phyloP scores from a whole-genome alignment of 2,113 vertebrate species.

The Ornithorhynchus anatinus region DNA sequence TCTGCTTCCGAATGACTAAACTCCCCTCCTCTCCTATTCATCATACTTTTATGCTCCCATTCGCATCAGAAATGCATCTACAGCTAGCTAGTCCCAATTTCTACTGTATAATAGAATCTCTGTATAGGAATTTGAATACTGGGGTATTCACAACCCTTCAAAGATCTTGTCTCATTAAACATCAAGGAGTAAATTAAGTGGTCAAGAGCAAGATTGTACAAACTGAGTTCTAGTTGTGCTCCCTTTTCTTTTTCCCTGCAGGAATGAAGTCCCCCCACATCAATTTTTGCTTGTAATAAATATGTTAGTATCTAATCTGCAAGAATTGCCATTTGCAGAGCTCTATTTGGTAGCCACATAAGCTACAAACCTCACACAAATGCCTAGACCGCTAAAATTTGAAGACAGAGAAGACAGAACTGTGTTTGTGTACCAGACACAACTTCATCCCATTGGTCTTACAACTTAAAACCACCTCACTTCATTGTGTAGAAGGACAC shows the following conservation, averaged over 20 bases:
- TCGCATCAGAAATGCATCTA: background rate
- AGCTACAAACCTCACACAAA: background rate
- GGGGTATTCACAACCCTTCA: background rate
- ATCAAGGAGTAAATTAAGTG: constrained; percentile 4
- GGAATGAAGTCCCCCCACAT: constrained; percentile 24
- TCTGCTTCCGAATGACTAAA: background rate
- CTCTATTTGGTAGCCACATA: background rate
- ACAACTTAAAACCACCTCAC: background rate
- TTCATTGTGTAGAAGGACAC: background rate
- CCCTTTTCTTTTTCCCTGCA: constrained; percentile 22
- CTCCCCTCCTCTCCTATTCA: background rate
- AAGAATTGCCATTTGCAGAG: background rate
- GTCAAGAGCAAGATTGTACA: background rate
- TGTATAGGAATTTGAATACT: background rate
- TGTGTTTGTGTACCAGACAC: background rate
- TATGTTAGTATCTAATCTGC: constrained; percentile 3
- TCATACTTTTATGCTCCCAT: background rate
- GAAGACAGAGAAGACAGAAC: background rate
- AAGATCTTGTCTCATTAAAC: background rate
- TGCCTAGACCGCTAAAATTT: background rate
- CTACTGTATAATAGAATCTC: background rate
- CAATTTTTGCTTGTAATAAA: constrained; percentile 34
- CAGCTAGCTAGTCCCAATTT: constrained; percentile 1
- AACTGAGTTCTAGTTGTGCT: background rate
- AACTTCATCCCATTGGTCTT: background rate